Evolutionary conservation across 2,113 vertebrate genomes (phyloP), one percentile per base, ranked within the genome.

Genomic region (Pseudorasbora parva): DNA sequence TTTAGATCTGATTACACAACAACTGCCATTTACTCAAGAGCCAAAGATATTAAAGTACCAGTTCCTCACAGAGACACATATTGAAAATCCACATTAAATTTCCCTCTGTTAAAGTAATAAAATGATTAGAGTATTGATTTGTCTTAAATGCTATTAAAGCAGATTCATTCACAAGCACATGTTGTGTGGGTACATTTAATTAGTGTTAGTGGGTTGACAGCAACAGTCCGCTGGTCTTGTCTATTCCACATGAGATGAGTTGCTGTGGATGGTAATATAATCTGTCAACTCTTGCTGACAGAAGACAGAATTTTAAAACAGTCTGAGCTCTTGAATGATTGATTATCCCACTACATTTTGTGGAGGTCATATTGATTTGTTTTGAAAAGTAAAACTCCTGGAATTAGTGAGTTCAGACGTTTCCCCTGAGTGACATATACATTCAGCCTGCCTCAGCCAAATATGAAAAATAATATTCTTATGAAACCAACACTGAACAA

Each of bases 321-420:
- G 87, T 86, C 69, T 82, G 87, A 82, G 77, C 73, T 88, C 78
- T 68, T 33, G 83, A 86, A 90, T 91, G 91, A 94, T 92, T 92
- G 92, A 93, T 92, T 91, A 90, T 88, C 88, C 86, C 87, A 75
- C 88, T 89, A 88, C 85, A 85, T 88, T 89, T 92, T 89, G 82
- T 90, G 88, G 89, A 93, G 92, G 91, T 93, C 93, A 89, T 92
- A 92, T 93, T 90, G 92, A 94, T 93, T 89, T 87, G 88, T 85
- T 83, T 71, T 86, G 86, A 80, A 87, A 90, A 91, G 83, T 86
- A 87, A 91, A 92, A 91, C 87, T 90, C 87, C 62, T 76, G 41
- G 85, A 88, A 93, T 91, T 90, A 88, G 87, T 86, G 68, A 84
- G 75, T 86, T 85, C 69, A 88, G 89, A 89, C 68, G 82, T 82